Percentiles rank a stretch among this genome's conserved stretches.
These are phyloP conservation scores for Myrmophylax atrothorax DNA, from an alignment of 2,113 vertebrate species.

Conservation along the genomic window DNA sequence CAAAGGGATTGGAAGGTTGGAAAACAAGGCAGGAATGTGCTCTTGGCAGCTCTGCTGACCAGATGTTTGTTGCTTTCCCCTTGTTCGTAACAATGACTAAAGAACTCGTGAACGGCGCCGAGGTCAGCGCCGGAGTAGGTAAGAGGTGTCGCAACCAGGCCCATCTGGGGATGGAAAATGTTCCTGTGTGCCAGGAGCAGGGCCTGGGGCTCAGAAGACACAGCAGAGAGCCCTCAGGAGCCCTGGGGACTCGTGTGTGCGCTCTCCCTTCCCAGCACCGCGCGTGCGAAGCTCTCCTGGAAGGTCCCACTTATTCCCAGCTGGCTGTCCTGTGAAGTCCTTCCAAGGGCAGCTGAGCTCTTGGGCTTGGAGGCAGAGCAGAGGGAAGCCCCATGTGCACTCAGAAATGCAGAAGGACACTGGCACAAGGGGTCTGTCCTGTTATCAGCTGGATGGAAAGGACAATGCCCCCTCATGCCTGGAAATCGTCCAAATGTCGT, in stretches of 20 bases:
- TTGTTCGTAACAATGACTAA: slow-evolving; percentile 58
- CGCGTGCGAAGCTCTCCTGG: not conserved
- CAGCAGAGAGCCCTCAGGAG: not conserved
- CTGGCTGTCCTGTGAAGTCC: not conserved
- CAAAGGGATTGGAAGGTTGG: slow-evolving; percentile 61
- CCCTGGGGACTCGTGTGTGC: not conserved
- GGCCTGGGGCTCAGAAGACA: not conserved
- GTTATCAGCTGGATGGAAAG: too few species aligned
- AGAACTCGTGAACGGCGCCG: slow-evolving; percentile 49
- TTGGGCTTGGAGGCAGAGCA: not conserved
- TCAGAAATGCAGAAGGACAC: too few species aligned
- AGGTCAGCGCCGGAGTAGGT: slow-evolving; percentile 57
- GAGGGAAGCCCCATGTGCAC: not conserved
- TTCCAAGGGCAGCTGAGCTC: not conserved
- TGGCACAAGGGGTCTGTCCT: too few species aligned
- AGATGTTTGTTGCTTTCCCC: slow-evolving; percentile 68
- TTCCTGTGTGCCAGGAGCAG: not conserved
- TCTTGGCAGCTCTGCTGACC: slow-evolving; percentile 67
- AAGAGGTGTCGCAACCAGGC: slow-evolving; percentile 62
- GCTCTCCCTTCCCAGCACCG: not conserved
- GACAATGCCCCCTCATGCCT: too few species aligned
- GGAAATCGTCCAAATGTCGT: too few species aligned
- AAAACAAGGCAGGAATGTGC: slow-evolving; percentile 62
- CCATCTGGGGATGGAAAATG: slow-evolving; percentile 44
- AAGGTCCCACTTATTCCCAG: not conserved